These are phyloP conservation scores for Huso huso DNA, from an alignment of 2,797 vertebrate species.

Conservation along the genomic window DNA sequence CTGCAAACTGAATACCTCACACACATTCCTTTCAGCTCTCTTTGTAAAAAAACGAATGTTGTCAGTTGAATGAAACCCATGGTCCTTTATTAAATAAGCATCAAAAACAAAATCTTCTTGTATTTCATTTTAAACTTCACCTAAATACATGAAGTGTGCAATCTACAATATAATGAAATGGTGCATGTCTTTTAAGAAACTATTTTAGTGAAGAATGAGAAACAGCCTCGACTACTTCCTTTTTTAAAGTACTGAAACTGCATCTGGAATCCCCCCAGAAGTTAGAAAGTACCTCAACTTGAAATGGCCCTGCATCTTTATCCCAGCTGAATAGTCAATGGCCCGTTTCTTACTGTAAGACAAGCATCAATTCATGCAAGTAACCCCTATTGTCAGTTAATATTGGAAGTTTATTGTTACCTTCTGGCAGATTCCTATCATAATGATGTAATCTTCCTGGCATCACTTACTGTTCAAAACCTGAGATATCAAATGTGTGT, in stretches of 20 bases:
- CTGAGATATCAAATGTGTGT: not conserved
- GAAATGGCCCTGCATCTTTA: not conserved
- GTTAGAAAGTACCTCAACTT: not conserved
- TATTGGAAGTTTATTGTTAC: not conserved
- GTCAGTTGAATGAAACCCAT: no score
- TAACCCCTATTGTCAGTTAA: not conserved
- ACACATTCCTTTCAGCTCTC: no score
- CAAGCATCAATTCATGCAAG: not conserved
- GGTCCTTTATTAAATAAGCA: no score
- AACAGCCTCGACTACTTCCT: not conserved
- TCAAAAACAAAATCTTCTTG: no score
- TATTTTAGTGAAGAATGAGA: not conserved
- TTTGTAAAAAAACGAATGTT: no score
- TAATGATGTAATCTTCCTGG: slow-evolving; percentile 8
- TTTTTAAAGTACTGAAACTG: not conserved
- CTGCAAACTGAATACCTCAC: no score
- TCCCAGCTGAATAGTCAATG: no score
- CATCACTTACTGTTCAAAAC: slow-evolving; percentile 5
- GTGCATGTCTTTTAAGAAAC: not conserved
- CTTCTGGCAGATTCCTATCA: not conserved
- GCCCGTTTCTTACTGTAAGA: no score
- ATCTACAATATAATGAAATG: not conserved
- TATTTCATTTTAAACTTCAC: no score
- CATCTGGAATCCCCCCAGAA: not conserved
- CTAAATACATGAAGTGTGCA: not conserved